Conservation (phyloP, 2,888 invertebrate species). For the Heliconius sara region DNA sequence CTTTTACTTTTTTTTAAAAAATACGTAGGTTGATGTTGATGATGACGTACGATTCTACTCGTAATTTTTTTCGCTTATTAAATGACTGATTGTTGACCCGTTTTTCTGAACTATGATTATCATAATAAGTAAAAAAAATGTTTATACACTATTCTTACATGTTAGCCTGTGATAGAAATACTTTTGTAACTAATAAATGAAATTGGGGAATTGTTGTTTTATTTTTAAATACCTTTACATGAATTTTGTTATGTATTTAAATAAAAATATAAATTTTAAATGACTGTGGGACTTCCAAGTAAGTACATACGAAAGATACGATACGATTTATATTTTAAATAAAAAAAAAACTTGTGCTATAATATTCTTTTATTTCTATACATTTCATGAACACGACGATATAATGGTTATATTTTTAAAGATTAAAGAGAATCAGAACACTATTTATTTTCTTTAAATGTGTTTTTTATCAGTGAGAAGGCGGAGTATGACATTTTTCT, state of each 20-base stretch:
- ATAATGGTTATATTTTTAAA: not conserved
- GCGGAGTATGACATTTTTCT: conserved; percentile 65
- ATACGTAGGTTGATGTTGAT: not conserved
- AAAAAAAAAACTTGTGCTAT: too few relatives aligned
- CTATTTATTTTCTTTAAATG: not conserved
- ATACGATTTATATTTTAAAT: not conserved
- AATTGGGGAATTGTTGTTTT: conserved; percentile 50
- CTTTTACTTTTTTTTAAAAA: not conserved
- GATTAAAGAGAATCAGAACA: not conserved
- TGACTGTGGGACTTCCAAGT: too few relatives aligned
- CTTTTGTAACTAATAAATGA: conserved; percentile 63
- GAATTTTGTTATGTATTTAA: too few relatives aligned
- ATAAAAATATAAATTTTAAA: too few relatives aligned
- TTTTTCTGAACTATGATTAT: not conserved
- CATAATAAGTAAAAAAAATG: conserved; percentile 6
- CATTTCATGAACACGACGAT: not conserved
- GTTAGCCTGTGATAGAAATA: conserved; percentile 76
- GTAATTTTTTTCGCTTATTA: not conserved
- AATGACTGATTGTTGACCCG: conserved; percentile 13
- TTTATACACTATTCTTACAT: conserved; percentile 49
- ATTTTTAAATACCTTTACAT: conserved; percentile 38
- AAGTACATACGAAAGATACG: not conserved
- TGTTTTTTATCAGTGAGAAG: conserved; percentile 55
- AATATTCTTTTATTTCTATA: not conserved
- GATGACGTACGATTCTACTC: not conserved